These are phyloP conservation scores for Oenanthe oenanthe DNA, from an alignment of 2,113 vertebrate genomes.

Conservation along the genomic window DNA sequence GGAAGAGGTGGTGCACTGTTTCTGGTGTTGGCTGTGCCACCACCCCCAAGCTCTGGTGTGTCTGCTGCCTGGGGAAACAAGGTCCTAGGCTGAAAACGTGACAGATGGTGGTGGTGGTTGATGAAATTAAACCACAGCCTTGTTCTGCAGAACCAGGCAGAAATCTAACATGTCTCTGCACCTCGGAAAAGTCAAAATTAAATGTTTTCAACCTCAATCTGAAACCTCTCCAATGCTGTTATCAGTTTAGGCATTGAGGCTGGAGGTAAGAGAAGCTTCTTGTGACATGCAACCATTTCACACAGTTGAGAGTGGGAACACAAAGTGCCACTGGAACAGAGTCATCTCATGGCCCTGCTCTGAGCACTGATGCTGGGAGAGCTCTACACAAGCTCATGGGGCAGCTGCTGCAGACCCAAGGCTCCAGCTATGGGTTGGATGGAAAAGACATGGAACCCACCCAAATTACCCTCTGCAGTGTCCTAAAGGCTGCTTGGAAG, in stretches of 20 bases:
- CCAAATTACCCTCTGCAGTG: not conserved
- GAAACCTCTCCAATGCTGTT: not conserved
- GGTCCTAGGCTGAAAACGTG: not conserved
- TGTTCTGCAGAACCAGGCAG: not conserved
- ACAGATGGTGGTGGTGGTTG: not conserved
- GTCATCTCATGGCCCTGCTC: not conserved
- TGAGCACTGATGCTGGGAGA: not conserved
- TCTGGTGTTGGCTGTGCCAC: not conserved
- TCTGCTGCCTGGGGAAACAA: not conserved
- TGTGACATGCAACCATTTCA: fast-evolving
- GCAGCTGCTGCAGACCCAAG: not conserved
- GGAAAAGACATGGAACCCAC: not conserved
- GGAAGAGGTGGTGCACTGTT: not conserved
- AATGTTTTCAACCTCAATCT: not conserved
- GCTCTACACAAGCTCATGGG: not conserved
- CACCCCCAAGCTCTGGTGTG: not conserved
- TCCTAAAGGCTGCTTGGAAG: not conserved
- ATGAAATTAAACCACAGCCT: not conserved
- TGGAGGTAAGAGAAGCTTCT: fast-evolving
- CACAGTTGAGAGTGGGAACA: not conserved
- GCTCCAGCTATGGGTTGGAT: not conserved
- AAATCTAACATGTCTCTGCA: not conserved
- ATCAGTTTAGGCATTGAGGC: not conserved
- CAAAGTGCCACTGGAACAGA: not conserved
- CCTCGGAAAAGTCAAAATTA: not conserved